Evolutionary conservation across 2,888 invertebrate genomes (phyloP).

Genomic region (Epicampocera succincta): DNA sequence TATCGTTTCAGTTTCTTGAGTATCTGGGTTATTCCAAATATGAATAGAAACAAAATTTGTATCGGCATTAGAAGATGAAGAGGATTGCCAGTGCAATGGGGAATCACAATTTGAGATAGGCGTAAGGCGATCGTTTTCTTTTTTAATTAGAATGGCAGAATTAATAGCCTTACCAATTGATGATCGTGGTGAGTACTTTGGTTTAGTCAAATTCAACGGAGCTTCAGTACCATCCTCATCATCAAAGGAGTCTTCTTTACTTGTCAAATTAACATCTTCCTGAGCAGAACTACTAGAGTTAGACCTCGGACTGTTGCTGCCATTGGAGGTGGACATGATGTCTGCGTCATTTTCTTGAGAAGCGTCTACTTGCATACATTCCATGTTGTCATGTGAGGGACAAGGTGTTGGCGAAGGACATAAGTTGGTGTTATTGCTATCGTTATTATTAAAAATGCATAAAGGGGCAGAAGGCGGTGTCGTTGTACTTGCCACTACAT

Average conservation of each 20-base stretch:
- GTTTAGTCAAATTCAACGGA: constrained; percentile 94
- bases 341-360: constrained; percentile 47
- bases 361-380: constrained; percentile 41
- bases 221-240: constrained; percentile 84
- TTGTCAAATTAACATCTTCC: constrained; percentile 45
- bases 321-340: constrained; percentile 42
- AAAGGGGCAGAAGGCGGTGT: constrained; percentile 50
- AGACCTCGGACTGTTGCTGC: constrained; percentile 49
- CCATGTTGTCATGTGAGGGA: constrained; percentile 24
- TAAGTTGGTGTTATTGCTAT: constrained; percentile 50
- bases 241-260: constrained; percentile 47
- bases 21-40: constrained; percentile 75
- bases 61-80: constrained; percentile 82
- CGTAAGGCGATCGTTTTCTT: constrained; percentile 51
- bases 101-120: constrained; percentile 59
- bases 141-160: constrained; percentile 54
- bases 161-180: constrained; percentile 42
- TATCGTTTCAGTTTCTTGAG: constrained; percentile 64
- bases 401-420: constrained; percentile 45
- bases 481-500: constrained; percentile 46
- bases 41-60: constrained; percentile 79
- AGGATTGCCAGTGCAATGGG: constrained; percentile 55
- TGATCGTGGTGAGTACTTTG: constrained; percentile 85
- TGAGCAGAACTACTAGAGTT: constrained; percentile 46
- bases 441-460: constrained; percentile 48